A percentile compares a stretch with the other conserved stretches of the same genome.
phyloP scores from a whole-genome alignment of 2,888 invertebrate genomes.

The Cryptus armator region DNA sequence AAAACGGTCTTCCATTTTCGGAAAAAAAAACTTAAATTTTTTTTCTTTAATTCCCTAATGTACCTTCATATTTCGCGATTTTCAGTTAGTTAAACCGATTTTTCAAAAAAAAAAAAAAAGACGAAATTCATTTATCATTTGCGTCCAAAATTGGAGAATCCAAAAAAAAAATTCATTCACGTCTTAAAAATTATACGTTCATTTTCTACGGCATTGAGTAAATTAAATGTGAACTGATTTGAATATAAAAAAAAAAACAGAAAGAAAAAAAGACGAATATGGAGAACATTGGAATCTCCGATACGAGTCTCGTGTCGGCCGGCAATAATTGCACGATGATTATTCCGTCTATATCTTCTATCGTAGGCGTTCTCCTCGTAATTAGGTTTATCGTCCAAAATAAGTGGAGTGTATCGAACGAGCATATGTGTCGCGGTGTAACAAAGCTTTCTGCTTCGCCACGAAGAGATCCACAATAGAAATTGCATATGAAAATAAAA shows the following conservation, averaged over 20 bases:
- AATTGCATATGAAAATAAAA: not conserved
- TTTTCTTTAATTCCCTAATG: too few relatives aligned
- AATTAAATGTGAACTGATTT: not conserved
- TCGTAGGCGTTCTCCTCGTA: constrained; percentile 23
- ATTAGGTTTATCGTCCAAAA: constrained; percentile 67
- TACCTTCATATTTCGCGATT: too few relatives aligned
- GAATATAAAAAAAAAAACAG: not conserved
- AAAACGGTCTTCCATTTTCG: too few relatives aligned
- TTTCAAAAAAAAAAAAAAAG: not conserved
- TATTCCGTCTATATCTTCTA: constrained; percentile 42
- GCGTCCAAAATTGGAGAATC: too few relatives aligned
- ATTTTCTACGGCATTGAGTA: constrained; percentile 9
- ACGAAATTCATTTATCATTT: not conserved
- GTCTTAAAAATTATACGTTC: not conserved
- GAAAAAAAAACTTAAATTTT: not conserved
- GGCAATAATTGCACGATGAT: constrained; percentile 30
- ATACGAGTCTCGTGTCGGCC: constrained; percentile 34
- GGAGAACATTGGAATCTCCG: constrained; percentile 11
- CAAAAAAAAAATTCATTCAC: not conserved
- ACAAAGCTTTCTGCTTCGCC: constrained; percentile 17
- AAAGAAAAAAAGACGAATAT: not conserved
- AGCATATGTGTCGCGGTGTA: constrained; percentile 23
- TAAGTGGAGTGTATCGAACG: constrained; percentile 68
- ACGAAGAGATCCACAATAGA: not conserved
- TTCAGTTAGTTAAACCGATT: too few relatives aligned